Base-by-base conservation (phyloP, 1,140 invertebrate genomes). In the Probaryconus sp. region DNA sequence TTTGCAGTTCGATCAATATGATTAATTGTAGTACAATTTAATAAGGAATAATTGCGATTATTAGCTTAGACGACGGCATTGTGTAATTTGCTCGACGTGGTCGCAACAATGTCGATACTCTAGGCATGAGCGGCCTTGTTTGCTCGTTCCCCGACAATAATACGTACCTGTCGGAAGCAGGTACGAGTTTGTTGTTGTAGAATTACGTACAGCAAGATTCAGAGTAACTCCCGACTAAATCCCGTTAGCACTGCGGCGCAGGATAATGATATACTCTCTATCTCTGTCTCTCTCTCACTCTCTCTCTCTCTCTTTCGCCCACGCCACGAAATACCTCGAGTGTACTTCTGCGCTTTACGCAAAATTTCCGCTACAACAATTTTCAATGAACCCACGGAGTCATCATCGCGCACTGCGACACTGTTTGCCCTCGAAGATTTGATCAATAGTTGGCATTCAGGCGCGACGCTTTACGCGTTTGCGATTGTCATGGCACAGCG, bases 281-380 rank as follows among this genome's bases (percentile, higher is more conserved):
- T n/a, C n/a, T n/a, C n/a, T n/a, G n/a, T n/a, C n/a, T n/a, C n/a
- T n/a, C n/a, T n/a, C n/a, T n/a, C n/a, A n/a, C n/a, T n/a, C n/a
- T n/a, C n/a, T n/a, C n/a, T n/a, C n/a, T n/a, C n/a, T n/a, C n/a
- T n/a, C n/a, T n/a, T n/a, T 20, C 33, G 61, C 9, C 50, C 7
- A 33, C 48, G 35, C 45, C 40, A 47, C 43, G 17, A 48, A 40
- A 45, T 48, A 26, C 24, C 42, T 48, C 37, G 43, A 38, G 26
- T 55, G 31, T 21, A 31, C 30, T 43, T 47, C 16, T 10, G 20
- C 18, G 33, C 40, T 56, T 68, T 31, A 53, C 58, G 56, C 56
- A 45, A 42, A 55, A 63, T 63, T 55, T 53, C 50, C 43, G 68
- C 47, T 37, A 30, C 55, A 55, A 42, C 42, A 45, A 47, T 30